Conservation (phyloP, 2,113 vertebrate genomes). For the Baryphthengus martii region DNA sequence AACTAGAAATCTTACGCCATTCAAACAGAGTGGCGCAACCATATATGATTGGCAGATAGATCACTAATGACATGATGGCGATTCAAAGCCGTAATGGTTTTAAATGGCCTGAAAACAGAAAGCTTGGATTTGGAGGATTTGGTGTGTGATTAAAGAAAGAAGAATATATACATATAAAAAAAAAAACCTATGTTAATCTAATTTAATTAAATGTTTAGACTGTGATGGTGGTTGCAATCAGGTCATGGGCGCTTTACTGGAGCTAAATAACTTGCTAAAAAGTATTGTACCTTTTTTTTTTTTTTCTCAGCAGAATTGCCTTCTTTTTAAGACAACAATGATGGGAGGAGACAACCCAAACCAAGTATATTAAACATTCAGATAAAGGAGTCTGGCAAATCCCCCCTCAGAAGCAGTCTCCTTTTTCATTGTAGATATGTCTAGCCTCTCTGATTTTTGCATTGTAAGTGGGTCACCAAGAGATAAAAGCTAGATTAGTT, state of each 20-base stretch:
- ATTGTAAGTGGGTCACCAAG: neutral
- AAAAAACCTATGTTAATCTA: neutral
- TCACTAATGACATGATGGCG: constrained; percentile 1
- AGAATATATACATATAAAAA: no score
- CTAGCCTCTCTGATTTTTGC: neutral
- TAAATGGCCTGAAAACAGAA: neutral
- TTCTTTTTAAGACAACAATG: neutral
- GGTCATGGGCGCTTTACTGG: neutral
- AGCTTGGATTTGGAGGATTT: constrained; percentile 10
- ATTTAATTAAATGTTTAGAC: constrained; percentile 1
- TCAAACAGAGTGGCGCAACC: neutral
- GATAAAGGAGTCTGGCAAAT: neutral
- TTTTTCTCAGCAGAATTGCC: no score
- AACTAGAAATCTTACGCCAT: neutral
- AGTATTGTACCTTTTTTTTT: neutral
- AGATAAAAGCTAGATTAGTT: neutral
- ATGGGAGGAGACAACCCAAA: neutral
- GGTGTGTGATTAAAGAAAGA: neutral
- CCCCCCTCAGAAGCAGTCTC: neutral
- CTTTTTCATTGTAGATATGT: neutral
- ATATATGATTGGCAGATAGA: constrained; percentile 32
- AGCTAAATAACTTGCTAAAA: neutral
- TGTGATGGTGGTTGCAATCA: neutral
- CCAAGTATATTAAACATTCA: neutral
- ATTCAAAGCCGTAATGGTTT: neutral